Evolutionary conservation across 1,140 invertebrate species (phyloP).

Genomic region (Micrasema minimum): DNA sequence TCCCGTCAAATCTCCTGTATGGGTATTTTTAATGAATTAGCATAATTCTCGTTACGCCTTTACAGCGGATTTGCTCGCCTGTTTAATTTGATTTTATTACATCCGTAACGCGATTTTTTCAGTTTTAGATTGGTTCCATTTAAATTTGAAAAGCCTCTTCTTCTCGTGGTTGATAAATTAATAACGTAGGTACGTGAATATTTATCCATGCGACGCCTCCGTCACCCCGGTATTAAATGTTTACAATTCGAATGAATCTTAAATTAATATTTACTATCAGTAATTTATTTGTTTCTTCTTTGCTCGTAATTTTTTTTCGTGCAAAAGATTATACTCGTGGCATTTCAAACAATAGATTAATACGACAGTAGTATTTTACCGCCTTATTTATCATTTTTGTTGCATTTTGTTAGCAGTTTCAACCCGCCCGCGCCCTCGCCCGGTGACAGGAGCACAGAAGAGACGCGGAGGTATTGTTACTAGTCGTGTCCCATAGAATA

Average conservation of each 20-base stretch:
- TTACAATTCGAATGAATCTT: too few relatives aligned
- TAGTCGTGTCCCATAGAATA: slow-evolving; percentile 30
- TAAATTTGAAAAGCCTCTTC: slow-evolving; percentile 27
- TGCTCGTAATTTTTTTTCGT: too few relatives aligned
- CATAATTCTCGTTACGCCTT: slow-evolving; percentile 47
- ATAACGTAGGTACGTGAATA: slow-evolving; percentile 16
- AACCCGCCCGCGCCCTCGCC: background rate
- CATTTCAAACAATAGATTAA: too few relatives aligned
- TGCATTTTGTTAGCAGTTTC: slow-evolving; percentile 19
- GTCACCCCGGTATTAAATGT: too few relatives aligned
- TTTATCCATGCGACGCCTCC: too few relatives aligned
- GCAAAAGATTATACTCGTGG: too few relatives aligned
- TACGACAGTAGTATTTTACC: too few relatives aligned
- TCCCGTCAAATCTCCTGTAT: slow-evolving; percentile 34
- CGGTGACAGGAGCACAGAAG: slow-evolving; percentile 32
- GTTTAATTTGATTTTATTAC: slow-evolving; percentile 47
- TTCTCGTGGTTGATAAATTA: slow-evolving; percentile 22
- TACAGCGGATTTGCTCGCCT: slow-evolving; percentile 42
- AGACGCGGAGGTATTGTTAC: slow-evolving; percentile 31
- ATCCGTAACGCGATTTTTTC: slow-evolving; percentile 37
- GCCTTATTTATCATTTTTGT: slow-evolving; percentile 16
- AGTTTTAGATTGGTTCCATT: slow-evolving; percentile 39
- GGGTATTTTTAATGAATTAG: slow-evolving; percentile 50
- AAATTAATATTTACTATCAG: too few relatives aligned
- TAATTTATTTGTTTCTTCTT: too few relatives aligned